Evolutionary conservation across 1,140 invertebrate species (phyloP), one percentile per base, ranked within the genome.

Genomic region (Campodea augens): DNA sequence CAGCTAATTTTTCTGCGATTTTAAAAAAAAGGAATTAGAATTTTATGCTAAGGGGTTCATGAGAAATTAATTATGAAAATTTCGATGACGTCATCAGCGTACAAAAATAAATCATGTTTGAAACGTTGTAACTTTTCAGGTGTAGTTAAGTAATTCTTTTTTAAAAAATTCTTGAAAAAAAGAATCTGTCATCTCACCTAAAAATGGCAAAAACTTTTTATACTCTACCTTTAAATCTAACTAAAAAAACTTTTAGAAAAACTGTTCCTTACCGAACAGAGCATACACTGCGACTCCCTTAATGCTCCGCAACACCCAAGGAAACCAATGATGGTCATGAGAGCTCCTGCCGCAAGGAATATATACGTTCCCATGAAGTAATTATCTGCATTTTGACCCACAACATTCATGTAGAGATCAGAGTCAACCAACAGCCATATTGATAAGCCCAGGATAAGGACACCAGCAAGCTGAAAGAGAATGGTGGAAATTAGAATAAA

Each of bases 261-360:
- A 21, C n/a, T 4, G 27, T 36, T 36, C 59, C 66, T 75, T 61
- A 86, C 81, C 54, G 78, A 72, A 47, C 83, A 72, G 7, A 97
- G 70, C 70, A 91, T 75, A 61, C 83, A 87, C 54, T 81, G 81
- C 47, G 78, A 88, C 62, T 91, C 85, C 50, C 76, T 74, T 42
- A 83, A 74, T 10, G 87, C 82, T 21, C 90, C 89, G 60, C 82
- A 89, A 59, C 88, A 93, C 43, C 90, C 91, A 24, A 92, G 71
- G 62, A 93, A 82, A 1, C 86, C 81, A 20, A 91, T 76, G 36
- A 86, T 57, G 49, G 90, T 74, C 56, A 93, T 78, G 25, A 93
- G 57, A 29, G 73, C 60, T 3, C 89, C 89, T 43, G 80, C 70
- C 4, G 71, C 74, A 47, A 95, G 69, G 46, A 90, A 65, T 41